phyloP scores from a whole-genome alignment of 2,888 invertebrate genomes.

The Andrena fulva region DNA sequence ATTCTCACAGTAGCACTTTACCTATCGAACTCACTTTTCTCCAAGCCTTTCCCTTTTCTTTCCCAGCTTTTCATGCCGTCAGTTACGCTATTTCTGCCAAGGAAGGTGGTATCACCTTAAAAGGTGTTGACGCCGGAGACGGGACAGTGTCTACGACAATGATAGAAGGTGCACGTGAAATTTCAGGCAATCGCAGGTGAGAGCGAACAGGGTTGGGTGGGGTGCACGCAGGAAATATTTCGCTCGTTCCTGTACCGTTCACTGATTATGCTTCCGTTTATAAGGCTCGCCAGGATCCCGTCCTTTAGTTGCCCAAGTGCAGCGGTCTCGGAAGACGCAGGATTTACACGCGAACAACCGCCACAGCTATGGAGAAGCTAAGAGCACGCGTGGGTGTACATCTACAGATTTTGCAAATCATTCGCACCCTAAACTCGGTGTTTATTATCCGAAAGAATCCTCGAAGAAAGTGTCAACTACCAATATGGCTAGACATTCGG shows the following conservation, averaged over 20 bases:
- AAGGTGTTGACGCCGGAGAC: neutral
- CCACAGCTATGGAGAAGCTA: constrained; percentile 46
- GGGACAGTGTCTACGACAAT: constrained; percentile 49
- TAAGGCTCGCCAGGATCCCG: constrained; percentile 71
- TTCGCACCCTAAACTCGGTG: no score
- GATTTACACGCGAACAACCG: neutral
- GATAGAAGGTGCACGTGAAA: constrained; percentile 42
- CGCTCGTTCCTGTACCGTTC: constrained; percentile 67
- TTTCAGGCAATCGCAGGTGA: constrained; percentile 60
- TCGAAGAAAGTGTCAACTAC: neutral
- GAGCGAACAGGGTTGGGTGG: constrained; percentile 61
- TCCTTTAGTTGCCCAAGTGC: constrained; percentile 69
- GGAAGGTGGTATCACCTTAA: neutral
- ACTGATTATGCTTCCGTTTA: constrained; percentile 79
- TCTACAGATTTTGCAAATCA: neutral
- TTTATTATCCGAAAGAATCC: neutral
- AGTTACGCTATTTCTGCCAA: neutral
- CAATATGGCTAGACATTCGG: no score
- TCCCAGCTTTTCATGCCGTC: neutral
- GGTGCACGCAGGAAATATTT: constrained; percentile 59
- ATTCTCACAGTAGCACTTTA: no score
- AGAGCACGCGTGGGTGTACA: constrained; percentile 61
- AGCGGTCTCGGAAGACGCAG: constrained; percentile 38
- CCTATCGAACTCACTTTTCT: no score
- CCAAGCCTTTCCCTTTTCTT: no score